A percentile compares a stretch with the other conserved stretches of the same genome.
These are phyloP conservation scores for Poeciliopsis occidentalis DNA, from an alignment of 2,113 vertebrate species.

Conservation along the genomic window DNA sequence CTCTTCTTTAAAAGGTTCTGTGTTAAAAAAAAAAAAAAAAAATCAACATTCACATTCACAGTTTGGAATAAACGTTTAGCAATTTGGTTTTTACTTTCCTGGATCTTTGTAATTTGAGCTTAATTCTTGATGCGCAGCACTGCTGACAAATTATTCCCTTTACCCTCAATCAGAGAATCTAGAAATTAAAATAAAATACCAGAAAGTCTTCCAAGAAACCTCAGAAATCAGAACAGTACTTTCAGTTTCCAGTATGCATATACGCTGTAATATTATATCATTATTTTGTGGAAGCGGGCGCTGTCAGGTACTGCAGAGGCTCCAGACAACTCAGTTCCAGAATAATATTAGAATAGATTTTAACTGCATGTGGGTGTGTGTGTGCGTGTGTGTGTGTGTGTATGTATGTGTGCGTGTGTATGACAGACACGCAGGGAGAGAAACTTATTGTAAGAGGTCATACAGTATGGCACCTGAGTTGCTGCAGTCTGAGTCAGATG, in stretches of 20 bases:
- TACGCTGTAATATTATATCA: too few species aligned
- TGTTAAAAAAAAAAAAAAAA: not conserved
- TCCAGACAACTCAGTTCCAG: slow-evolving; percentile 25
- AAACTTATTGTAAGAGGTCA: slow-evolving; percentile 11
- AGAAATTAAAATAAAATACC: too few species aligned
- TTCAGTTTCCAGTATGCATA: too few species aligned
- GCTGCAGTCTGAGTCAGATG: slow-evolving; percentile 12
- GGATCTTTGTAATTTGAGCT: too few species aligned
- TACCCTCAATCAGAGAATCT: too few species aligned
- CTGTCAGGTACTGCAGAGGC: slow-evolving; percentile 19
- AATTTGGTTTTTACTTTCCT: too few species aligned
- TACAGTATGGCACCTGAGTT: slow-evolving; percentile 7
- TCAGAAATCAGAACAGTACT: too few species aligned
- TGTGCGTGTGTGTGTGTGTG: slow-evolving; percentile 1
- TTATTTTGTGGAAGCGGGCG: too few species aligned
- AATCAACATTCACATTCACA: too few species aligned
- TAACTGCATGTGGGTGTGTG: not conserved
- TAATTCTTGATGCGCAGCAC: not conserved
- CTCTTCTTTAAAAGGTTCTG: not conserved
- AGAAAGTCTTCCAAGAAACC: too few species aligned
- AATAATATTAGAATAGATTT: slow-evolving; percentile 30
- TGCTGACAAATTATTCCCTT: too few species aligned
- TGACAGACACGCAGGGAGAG: not conserved
- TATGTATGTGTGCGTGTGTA: not conserved
- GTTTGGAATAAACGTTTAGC: not conserved